These are phyloP conservation scores for Bombus superbus DNA, from an alignment of 1,140 invertebrate species.

Conservation along the genomic window DNA sequence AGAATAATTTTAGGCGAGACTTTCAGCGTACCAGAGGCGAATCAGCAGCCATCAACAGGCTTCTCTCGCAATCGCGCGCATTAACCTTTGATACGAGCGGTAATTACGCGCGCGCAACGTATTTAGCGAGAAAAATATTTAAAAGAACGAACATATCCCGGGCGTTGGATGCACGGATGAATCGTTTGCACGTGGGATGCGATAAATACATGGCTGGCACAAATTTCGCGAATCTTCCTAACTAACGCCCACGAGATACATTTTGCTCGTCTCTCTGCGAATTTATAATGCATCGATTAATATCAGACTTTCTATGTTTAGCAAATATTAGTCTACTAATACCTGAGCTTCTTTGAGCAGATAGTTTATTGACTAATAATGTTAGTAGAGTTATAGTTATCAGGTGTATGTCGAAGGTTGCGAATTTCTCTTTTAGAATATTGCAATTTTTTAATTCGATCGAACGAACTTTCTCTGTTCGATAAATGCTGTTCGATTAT, in stretches of 20 bases:
- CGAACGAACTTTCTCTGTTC: too few species aligned
- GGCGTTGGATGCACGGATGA: slow-evolving; percentile 5
- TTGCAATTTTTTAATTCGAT: too few species aligned
- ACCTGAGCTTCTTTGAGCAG: background rate
- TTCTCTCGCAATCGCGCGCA: slow-evolving; percentile 13
- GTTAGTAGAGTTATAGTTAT: background rate
- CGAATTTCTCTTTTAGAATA: too few species aligned
- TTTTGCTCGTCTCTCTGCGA: background rate
- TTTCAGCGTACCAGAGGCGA: too few species aligned
- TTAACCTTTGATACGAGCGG: slow-evolving; percentile 39
- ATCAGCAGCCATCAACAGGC: background rate
- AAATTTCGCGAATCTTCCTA: slow-evolving; percentile 25
- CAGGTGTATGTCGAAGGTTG: too few species aligned
- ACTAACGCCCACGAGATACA: slow-evolving; percentile 16
- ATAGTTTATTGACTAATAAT: background rate
- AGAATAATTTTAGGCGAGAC: slow-evolving; percentile 18
- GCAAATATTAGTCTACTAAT: background rate
- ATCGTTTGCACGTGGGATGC: slow-evolving; percentile 22
- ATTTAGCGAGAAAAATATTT: background rate
- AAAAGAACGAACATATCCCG: background rate
- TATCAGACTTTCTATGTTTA: too few species aligned
- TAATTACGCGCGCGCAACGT: slow-evolving; percentile 32
- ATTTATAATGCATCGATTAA: background rate
- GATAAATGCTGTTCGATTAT: too few species aligned
- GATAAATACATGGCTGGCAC: slow-evolving; percentile 18